A percentile compares a stretch with the other conserved stretches of the same genome.
phyloP scores from a whole-genome alignment of 2,113 vertebrate species.

The Aegotheles bennettii region DNA sequence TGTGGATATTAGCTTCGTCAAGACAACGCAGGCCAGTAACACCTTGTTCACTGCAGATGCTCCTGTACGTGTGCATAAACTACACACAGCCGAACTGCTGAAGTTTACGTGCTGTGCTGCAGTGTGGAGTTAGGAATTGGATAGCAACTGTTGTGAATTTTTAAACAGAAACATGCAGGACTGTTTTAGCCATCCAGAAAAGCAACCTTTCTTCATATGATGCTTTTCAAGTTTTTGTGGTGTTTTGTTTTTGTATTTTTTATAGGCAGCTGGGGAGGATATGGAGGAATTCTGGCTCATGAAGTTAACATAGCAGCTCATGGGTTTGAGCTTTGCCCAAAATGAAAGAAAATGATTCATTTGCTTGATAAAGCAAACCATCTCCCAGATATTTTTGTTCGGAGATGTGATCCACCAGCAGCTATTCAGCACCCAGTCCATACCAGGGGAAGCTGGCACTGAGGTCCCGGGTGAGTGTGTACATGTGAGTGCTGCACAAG shows the following conservation, averaged over 20 bases:
- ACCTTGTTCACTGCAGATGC: background rate
- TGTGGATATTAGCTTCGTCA: background rate
- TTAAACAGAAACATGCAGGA: background rate
- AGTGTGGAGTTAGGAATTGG: background rate
- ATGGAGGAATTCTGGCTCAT: background rate
- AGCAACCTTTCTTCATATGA: background rate
- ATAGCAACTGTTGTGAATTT: background rate
- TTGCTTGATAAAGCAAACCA: background rate
- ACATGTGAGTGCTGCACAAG: background rate
- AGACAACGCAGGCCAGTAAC: background rate
- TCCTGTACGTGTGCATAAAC: background rate
- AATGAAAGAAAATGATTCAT: background rate
- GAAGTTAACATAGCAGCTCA: background rate
- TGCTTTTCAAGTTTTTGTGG: background rate
- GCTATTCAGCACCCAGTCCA: background rate
- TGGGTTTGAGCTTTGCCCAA: background rate
- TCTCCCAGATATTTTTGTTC: background rate
- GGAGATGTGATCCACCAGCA: background rate
- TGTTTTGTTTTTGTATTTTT: background rate
- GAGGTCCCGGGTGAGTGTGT: background rate
- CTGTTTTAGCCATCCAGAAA: conserved; percentile 9
- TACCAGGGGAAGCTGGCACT: background rate
- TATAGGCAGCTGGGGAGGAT: background rate
- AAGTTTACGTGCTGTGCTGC: background rate
- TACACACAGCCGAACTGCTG: background rate